phyloP scores from a whole-genome alignment of 2,797 vertebrate species.

The Percopsis omiscomaycus region DNA sequence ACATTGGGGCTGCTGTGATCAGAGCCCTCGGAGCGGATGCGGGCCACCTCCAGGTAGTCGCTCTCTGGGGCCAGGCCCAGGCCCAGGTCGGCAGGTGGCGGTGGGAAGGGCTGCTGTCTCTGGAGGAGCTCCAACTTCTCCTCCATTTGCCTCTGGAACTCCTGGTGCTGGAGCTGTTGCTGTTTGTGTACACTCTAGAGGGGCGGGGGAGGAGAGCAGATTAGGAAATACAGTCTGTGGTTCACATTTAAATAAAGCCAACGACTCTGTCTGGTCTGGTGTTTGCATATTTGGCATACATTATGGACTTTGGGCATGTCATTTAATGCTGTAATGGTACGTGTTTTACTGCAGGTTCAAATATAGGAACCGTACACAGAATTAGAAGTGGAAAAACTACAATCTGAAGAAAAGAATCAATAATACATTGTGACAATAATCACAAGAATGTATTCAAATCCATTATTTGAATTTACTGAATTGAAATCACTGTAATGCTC shows the following conservation, averaged over 20 bases:
- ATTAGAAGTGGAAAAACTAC: no score
- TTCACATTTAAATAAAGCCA: no score
- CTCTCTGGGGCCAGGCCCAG: conserved; percentile 66
- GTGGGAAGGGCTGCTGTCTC: conserved; percentile 85
- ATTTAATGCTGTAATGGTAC: no score
- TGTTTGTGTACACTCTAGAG: conserved; percentile 89
- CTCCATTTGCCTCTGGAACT: conserved; percentile 91
- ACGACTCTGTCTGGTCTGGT: no score
- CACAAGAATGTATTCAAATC: not conserved
- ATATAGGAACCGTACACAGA: no score
- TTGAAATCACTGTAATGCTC: not conserved
- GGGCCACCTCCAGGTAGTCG: conserved; percentile 82
- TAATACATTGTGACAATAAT: not conserved
- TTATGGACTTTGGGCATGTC: no score
- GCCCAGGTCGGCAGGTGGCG: conserved; percentile 63
- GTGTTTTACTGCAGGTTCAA: no score
- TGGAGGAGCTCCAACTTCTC: conserved; percentile 90
- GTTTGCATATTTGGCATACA: no score
- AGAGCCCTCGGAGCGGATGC: conserved; percentile 82
- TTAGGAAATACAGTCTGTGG: not conserved
- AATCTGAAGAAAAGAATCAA: no score
- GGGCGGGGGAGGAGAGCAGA: not conserved
- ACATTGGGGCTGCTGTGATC: conserved; percentile 87
- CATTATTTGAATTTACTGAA: not conserved
- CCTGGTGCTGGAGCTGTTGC: conserved; percentile 92